Base-by-base conservation (phyloP, 1,140 invertebrate species). In the Drosophila ambigua region DNA sequence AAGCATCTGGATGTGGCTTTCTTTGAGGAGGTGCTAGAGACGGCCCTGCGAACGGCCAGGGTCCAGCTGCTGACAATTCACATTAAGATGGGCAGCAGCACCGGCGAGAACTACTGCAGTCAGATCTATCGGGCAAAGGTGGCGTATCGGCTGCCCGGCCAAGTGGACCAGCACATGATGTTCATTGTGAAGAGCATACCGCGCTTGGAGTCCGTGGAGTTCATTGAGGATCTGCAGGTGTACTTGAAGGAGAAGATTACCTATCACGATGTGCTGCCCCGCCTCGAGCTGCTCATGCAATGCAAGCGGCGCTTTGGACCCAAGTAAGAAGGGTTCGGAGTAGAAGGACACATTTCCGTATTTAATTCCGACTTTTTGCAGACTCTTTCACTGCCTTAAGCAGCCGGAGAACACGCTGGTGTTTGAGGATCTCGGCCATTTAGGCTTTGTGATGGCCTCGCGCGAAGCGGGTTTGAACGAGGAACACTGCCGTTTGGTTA, bases 51-150 rank as follows among this genome's bases (percentile, higher is more conserved):
- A 4, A 77, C 88, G 0, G 50, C 75, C 0, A 55, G 61, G 11
- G 50, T 75, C 0, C 8, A 71, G 26, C 9, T 91, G 0, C 2
- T 61, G 5, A 39, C 51, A 15, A 68, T 90, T 11, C 50, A 79
- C 24, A 72, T 78, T 2, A 54, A 41, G 15, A 55, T 89, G 72
- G 90, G 90, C 51, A 91, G 90, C 69, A 77, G 71, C 60, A 64
- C 65, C 5, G 90, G 90, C 2, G 90, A 91, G 26, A 91, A 91
- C 51, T 91, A 89, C 50, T 91, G 85, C 49, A 91, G 90, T 39
- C 57, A 77, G 48, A 88, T 91, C 26, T 91, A 90, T 51, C 67
- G 90, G 6, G 66, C 68, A 0, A 69, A 66, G 23, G 28, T 50
- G 31, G n/a, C 39, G 13, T 28, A 52, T 15, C 6, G 52, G 15